Evolutionary conservation across 2,113 vertebrate species (phyloP).

Genomic region (Marcusenius ussheri): DNA sequence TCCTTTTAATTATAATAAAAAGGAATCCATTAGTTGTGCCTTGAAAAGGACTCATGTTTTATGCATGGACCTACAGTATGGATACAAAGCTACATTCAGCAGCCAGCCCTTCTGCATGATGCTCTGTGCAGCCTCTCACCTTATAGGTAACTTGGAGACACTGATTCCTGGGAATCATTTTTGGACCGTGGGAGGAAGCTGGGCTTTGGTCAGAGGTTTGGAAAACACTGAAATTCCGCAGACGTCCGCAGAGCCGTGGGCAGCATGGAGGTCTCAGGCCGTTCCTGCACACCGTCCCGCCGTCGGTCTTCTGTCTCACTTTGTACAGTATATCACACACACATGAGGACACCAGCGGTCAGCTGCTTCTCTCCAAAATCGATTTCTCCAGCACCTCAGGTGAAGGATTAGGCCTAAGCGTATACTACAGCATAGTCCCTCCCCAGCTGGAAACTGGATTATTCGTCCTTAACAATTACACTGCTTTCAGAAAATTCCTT

Average conservation of each 20-base stretch:
- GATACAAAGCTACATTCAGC: neutral
- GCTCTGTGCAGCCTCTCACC: neutral
- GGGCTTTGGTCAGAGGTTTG: neutral
- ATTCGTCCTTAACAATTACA: neutral
- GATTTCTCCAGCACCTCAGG: neutral
- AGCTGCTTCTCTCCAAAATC: neutral
- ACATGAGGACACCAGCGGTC: neutral
- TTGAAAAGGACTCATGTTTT: neutral
- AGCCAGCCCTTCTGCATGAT: neutral
- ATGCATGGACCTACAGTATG: neutral
- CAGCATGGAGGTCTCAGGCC: neutral
- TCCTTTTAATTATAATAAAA: neutral
- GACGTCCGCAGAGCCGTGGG: neutral
- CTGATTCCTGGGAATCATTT: neutral
- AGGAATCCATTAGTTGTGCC: neutral
- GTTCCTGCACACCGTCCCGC: neutral
- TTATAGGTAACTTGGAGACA: neutral
- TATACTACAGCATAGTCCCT: neutral
- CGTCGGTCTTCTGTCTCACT: neutral
- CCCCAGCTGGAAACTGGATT: neutral
- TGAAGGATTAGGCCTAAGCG: neutral
- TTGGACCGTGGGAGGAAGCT: neutral
- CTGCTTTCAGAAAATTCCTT: neutral
- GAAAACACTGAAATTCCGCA: neutral
- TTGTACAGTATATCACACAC: neutral